Base-by-base conservation (phyloP, 1,140 invertebrate species). In the Hypothenemus hampei region DNA sequence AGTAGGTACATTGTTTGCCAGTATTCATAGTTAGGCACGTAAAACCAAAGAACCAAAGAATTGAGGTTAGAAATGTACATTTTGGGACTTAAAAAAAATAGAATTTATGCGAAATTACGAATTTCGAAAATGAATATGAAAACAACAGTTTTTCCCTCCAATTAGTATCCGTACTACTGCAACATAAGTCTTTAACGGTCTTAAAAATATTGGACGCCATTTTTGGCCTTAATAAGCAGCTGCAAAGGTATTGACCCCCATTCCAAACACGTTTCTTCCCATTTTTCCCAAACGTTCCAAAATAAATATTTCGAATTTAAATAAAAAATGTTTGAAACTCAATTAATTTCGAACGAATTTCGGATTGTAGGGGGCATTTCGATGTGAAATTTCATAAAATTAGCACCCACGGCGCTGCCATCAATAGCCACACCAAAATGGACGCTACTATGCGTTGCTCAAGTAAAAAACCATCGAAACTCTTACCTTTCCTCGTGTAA, bases 331-430 rank as follows among this genome's bases (percentile, higher is more conserved):
- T n/a, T n/a, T n/a, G n/a, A n/a, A n/a, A n/a, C n/a, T 8, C 36
- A 39, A 16, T 39, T 13, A 39, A 39, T 39, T n/a, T 39, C 4
- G 11, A 31, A 13, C 13, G 1, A 13, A 31, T 56, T 56, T 48
- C 46, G 46, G 35, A 57, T 50, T 70, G 68, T 72, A 81, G 80
- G 80, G 80, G 80, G 80, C 80, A 81, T 81, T 79, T 81, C 75
- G 71, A 77, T 64, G 78, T 80, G n/a, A 81, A 82, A 80, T 79
- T 81, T 79, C 79, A 72, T 67, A 74, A 80, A 81, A 80, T 80
- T 79, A 81, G 79, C 80, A 81, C 79, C 71, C 78, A 78, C 77
- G 79, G 81, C 81, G 81, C 81, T 81, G 81, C 77, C 78, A 80
- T 80, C 80, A 81, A 80, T 76, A 39, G 5, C 21, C 26, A 31